phyloP scores from a whole-genome alignment of 2,113 vertebrate genomes.

The Tauraco erythrolophus region DNA sequence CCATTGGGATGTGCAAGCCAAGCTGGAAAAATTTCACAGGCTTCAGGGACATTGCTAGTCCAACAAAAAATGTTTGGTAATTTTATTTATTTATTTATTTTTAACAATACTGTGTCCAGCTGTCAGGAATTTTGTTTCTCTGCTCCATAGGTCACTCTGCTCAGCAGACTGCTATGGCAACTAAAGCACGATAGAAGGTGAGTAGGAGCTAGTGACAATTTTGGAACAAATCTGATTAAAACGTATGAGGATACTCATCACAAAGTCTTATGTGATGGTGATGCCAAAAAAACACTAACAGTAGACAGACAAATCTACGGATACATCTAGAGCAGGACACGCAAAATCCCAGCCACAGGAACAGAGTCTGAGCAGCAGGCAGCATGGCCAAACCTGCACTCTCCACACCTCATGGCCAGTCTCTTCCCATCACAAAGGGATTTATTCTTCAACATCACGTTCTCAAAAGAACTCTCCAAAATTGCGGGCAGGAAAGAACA shows the following conservation, averaged over 20 bases:
- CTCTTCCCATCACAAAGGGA: not conserved
- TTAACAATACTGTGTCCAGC: not conserved
- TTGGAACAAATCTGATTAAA: not conserved
- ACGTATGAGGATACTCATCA: not conserved
- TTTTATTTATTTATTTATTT: not conserved
- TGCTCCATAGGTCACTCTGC: not conserved
- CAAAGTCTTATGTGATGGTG: not conserved
- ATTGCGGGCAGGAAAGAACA: not conserved
- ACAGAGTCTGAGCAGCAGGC: not conserved
- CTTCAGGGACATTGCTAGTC: not conserved
- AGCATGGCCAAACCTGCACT: not conserved
- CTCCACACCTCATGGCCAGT: rapidly evolving
- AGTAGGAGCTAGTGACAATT: not conserved
- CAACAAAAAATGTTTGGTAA: not conserved
- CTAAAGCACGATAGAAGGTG: not conserved
- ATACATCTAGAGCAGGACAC: not conserved
- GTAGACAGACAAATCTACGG: not conserved
- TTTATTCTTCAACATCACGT: not conserved
- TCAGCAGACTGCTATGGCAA: not conserved
- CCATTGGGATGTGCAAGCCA: not conserved
- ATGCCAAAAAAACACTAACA: not conserved
- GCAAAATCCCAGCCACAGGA: not conserved
- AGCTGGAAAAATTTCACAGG: not conserved
- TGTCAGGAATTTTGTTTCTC: not conserved
- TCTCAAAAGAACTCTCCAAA: not conserved